phyloP scores from a whole-genome alignment of 2,113 vertebrate species.

The Indri indri region DNA sequence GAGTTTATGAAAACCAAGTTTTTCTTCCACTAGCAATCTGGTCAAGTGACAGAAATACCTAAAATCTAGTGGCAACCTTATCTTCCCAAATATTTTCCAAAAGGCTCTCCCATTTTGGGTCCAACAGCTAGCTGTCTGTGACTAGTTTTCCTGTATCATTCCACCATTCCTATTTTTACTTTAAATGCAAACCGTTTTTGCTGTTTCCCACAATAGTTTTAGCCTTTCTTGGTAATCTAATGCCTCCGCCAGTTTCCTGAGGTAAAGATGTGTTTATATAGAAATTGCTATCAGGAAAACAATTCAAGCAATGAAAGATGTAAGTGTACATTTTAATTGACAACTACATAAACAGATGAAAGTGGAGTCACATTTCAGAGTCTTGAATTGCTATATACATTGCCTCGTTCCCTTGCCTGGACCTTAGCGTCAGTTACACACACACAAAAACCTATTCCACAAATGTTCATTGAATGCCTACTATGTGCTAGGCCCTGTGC shows the following conservation, averaged over 20 bases:
- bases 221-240: constrained; percentile 65
- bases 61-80: neutral
- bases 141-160: neutral
- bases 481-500: neutral
- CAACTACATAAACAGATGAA: constrained; percentile 55
- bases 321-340: constrained; percentile 58
- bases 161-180: constrained; percentile 59
- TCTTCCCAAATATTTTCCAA: constrained; percentile 56
- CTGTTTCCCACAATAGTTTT: constrained; percentile 55
- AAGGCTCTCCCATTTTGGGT: neutral
- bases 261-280: constrained; percentile 65
- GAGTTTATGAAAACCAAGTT: neutral
- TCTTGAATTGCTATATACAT: neutral
- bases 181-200: constrained; percentile 33
- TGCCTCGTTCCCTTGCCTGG: neutral
- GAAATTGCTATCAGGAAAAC: constrained; percentile 62
- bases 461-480: neutral
- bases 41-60: constrained; percentile 28
- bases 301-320: constrained; percentile 39
- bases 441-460: neutral
- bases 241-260: constrained; percentile 51
- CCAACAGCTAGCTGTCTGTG: neutral
- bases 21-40: neutral
- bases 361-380: constrained; percentile 16
- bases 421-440: neutral